phyloP scores from a whole-genome alignment of 2,888 invertebrate genomes.

The Monopis laevigella region DNA sequence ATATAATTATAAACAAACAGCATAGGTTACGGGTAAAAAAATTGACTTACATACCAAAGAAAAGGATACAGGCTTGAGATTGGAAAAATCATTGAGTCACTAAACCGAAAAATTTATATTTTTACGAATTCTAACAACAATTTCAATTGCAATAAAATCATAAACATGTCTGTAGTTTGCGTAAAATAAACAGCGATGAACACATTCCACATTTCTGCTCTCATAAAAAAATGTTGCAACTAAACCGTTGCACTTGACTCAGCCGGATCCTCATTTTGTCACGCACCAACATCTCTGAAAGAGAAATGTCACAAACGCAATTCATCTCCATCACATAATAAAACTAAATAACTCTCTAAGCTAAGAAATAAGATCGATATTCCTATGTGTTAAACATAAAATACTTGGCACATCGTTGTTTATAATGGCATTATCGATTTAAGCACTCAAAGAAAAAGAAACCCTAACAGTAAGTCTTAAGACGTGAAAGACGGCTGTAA shows the following conservation, averaged over 20 bases:
- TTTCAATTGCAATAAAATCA: too few relatives aligned
- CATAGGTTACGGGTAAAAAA: too few relatives aligned
- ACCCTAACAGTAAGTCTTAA: not conserved
- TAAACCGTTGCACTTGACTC: slow-evolving; percentile 31
- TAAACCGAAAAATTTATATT: too few relatives aligned
- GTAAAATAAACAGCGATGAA: too few relatives aligned
- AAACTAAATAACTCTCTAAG: slow-evolving; percentile 10
- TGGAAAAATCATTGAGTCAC: too few relatives aligned
- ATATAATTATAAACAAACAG: too few relatives aligned
- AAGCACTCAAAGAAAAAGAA: not conserved
- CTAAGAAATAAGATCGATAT: slow-evolving; percentile 22
- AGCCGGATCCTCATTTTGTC: slow-evolving; percentile 31
- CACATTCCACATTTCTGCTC: too few relatives aligned
- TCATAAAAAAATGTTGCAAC: too few relatives aligned
- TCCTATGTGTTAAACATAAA: slow-evolving; percentile 18
- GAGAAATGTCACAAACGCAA: not conserved
- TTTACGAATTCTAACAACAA: too few relatives aligned
- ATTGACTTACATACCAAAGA: too few relatives aligned
- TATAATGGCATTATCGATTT: not conserved
- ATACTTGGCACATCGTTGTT: not conserved
- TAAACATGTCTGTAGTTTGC: too few relatives aligned
- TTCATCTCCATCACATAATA: not conserved
- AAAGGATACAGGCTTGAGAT: too few relatives aligned
- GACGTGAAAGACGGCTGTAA: not conserved
- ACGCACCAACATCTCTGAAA: slow-evolving; percentile 20